A percentile compares a stretch with the other conserved stretches of the same genome.
Evolutionary conservation across 2,113 vertebrate genomes (phyloP).

Genomic region (Chlamydotis undulata): DNA sequence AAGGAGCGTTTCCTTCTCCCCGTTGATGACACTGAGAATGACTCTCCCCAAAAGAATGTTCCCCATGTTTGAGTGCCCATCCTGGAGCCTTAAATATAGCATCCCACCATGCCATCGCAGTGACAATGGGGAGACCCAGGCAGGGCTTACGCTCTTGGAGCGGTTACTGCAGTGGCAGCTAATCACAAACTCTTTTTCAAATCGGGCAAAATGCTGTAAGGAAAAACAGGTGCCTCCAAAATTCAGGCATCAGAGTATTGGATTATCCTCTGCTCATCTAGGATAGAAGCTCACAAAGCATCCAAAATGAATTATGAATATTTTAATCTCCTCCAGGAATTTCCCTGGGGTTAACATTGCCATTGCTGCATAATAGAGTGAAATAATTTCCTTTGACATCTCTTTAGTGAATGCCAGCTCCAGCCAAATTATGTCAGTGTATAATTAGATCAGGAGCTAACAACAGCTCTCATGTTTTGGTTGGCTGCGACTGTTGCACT

Average conservation of each 20-base stretch:
- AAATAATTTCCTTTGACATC: not conserved
- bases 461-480: not conserved
- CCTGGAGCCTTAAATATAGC: conserved; percentile 78
- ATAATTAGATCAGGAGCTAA: not conserved
- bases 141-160: not conserved
- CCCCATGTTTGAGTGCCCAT: conserved; percentile 67
- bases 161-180: not conserved
- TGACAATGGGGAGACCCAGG: conserved; percentile 73
- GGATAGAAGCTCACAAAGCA: not conserved
- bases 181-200: not conserved
- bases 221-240: not conserved
- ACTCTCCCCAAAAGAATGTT: conserved; percentile 72
- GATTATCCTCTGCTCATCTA: not conserved
- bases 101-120: conserved; percentile 22
- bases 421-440: not conserved
- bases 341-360: not conserved
- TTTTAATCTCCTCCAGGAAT: not conserved
- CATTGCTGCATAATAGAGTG: not conserved
- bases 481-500: not conserved
- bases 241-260: not conserved
- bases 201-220: not conserved
- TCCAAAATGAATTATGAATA: not conserved
- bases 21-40: conserved; percentile 28
- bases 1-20: conserved; percentile 17
- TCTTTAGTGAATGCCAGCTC: not conserved